phyloP scores from a whole-genome alignment of 2,113 vertebrate species.

The Psilopsiagon aurifrons region DNA sequence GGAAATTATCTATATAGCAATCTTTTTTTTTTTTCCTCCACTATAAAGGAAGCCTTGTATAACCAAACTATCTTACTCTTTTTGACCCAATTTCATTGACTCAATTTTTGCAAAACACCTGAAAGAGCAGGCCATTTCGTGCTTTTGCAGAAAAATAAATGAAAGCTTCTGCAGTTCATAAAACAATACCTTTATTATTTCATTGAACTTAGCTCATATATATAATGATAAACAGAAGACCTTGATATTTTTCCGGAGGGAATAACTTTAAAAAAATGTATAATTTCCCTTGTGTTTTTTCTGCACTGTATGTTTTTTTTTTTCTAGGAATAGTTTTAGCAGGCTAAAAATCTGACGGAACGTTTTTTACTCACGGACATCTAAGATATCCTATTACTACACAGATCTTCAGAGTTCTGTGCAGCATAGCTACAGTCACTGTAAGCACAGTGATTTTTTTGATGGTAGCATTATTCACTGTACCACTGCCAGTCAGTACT shows the following conservation, averaged over 20 bases:
- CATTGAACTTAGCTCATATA: constrained; percentile 69
- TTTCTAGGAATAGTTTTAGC: neutral
- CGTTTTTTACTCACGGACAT: constrained; percentile 12
- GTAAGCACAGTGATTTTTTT: neutral
- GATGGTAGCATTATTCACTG: fast-evolving
- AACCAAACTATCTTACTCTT: neutral
- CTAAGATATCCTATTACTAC: neutral
- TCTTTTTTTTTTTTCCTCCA: neutral
- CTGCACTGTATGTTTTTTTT: constrained; percentile 19
- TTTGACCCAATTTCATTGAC: constrained; percentile 4
- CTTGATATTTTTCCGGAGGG: constrained; percentile 38
- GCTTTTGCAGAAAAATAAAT: constrained; percentile 34
- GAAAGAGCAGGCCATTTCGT: constrained; percentile 27
- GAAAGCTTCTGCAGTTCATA: constrained; percentile 55
- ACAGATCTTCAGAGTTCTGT: neutral
- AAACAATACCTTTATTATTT: constrained; percentile 71
- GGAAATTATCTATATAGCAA: neutral
- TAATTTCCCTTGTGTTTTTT: constrained; percentile 70
- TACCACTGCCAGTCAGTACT: neutral
- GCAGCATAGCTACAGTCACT: neutral
- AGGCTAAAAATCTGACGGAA: constrained; percentile 25
- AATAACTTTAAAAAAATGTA: constrained; percentile 13
- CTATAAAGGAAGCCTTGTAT: neutral
- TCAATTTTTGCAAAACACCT: constrained; percentile 23
- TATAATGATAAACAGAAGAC: constrained; percentile 74